These are phyloP conservation scores for Leptopterna dolabrata DNA, from an alignment of 2,888 invertebrate species.

Conservation along the genomic window DNA sequence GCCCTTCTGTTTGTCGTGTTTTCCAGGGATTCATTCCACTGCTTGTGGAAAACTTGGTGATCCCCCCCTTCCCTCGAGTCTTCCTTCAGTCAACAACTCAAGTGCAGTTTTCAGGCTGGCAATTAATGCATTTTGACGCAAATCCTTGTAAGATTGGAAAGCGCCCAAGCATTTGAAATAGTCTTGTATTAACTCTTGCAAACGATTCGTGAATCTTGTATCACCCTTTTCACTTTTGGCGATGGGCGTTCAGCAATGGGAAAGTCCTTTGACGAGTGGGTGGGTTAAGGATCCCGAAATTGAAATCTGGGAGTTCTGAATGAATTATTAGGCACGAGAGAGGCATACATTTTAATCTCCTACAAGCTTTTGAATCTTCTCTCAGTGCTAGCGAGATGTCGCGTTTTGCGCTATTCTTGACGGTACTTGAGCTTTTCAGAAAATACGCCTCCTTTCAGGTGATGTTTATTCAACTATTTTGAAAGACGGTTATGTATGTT, in stretches of 20 bases:
- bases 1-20: slow-evolving; percentile 1
- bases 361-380: not conserved
- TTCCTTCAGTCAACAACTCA: not conserved
- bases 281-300: not conserved
- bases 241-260: not conserved
- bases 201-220: not conserved
- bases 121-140: not conserved
- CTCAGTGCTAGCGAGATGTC: not conserved
- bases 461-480: too few relatives aligned
- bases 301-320: not conserved
- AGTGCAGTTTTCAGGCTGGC: not conserved
- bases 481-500: too few relatives aligned
- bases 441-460: not conserved
- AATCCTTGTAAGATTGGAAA: too few relatives aligned
- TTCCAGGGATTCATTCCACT: not conserved
- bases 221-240: not conserved
- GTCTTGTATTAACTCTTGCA: not conserved
- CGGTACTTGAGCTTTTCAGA: not conserved
- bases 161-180: not conserved
- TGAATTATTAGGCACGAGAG: not conserved
- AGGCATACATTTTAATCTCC: not conserved
- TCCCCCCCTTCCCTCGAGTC: not conserved
- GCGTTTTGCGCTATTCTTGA: not conserved
- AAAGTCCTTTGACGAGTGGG: not conserved
- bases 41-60: not conserved